Evolutionary conservation across 2,797 vertebrate species (phyloP), one percentile per base, ranked within the genome.

Genomic region (Chelonia mydas): DNA sequence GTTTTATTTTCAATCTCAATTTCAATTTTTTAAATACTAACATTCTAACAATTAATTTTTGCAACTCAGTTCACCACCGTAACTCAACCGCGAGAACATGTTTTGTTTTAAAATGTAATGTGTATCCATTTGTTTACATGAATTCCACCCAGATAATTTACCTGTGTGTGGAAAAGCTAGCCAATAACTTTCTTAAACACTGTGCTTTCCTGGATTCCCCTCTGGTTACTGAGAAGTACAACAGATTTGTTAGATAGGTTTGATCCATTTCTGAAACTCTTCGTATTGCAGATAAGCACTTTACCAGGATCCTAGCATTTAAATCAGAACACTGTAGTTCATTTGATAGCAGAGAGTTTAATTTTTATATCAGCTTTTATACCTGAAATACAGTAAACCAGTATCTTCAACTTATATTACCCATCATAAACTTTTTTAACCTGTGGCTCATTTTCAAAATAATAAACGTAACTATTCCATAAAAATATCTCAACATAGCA

Each of bases 401-500:
- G 90, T 97, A 96, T 96, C 96, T 98, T 98, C 97, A 97, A 98
- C 97, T 98, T 98, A 98, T 98, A 98, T 98, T 98, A 98, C 97
- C 98, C 98, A 95, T 97, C 95, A 53, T 98, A 98, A 99, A 98
- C 98, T 98, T 98, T 98, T 98, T 98, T 98, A 98, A 98, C 98
- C 98, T 98, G 97, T 98, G 98, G 98, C 98, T 98, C 98, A 98
- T 98, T 98, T 98, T 98, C 98, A 98, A 98, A 98, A 98, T 98
- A 98, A 98, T 98, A 98, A 98, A 98, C 97, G 95, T 98, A 98
- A 98, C 98, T 98, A 98, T 98, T 98, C 98, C 98, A 98, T 98
- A 98, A 98, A 98, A 98, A 98, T 98, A 98, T 98, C 98, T 98
- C 97, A 98, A 98, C 98, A 98, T 97, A 98, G 98, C 98, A 98